These are phyloP conservation scores for Nomada ruficornis DNA, from an alignment of 2,888 invertebrate genomes.

Conservation along the genomic window DNA sequence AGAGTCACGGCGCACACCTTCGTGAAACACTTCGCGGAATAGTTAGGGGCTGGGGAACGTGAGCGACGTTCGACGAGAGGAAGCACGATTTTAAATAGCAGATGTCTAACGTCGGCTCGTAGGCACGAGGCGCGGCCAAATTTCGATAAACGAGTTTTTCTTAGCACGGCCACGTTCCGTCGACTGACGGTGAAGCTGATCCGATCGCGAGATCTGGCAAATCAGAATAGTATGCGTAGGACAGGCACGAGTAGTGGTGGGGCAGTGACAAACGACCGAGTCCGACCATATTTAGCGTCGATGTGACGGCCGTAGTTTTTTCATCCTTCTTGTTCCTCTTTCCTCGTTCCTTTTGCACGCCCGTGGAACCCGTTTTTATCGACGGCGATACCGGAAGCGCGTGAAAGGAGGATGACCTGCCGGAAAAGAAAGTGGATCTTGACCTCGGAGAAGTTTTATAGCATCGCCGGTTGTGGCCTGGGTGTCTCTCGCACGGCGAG, in stretches of 20 bases:
- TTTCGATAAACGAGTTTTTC: conserved; percentile 51
- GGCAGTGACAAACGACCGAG: conserved; percentile 73
- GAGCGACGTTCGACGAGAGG: too few relatives aligned
- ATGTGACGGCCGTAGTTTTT: conserved; percentile 42
- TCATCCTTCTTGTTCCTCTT: neutral
- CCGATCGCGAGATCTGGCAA: conserved; percentile 66
- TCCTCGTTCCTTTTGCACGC: neutral
- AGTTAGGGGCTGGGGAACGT: neutral
- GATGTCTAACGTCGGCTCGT: neutral
- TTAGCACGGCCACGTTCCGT: conserved; percentile 68
- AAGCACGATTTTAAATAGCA: neutral
- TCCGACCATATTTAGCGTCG: conserved; percentile 81
- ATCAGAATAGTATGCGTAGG: conserved; percentile 77
- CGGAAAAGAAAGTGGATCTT: conserved; percentile 59
- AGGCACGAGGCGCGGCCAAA: neutral
- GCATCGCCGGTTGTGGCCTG: too few relatives aligned
- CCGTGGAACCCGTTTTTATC: conserved; percentile 13
- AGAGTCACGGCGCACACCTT: too few relatives aligned
- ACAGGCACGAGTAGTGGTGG: conserved; percentile 56
- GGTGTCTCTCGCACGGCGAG: neutral
- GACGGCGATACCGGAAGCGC: conserved; percentile 36
- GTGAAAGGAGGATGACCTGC: conserved; percentile 40
- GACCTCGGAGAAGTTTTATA: conserved; percentile 57
- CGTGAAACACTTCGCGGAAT: too few relatives aligned
- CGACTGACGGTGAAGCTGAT: conserved; percentile 61